These are phyloP conservation scores for Pollimyrus isidori DNA, from an alignment of 2,113 vertebrate genomes.

Conservation along the genomic window DNA sequence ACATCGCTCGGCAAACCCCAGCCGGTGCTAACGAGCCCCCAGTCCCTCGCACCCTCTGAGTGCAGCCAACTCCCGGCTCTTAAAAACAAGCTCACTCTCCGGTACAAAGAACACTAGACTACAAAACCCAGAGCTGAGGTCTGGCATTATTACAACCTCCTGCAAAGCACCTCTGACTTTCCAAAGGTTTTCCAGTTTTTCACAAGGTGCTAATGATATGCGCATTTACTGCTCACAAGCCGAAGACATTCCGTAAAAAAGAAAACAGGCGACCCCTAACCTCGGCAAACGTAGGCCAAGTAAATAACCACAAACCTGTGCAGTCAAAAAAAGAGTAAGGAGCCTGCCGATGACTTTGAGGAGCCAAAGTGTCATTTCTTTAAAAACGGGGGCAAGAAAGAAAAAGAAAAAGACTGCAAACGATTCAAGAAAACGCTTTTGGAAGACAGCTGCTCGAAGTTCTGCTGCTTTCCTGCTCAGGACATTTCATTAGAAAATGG, in stretches of 20 bases:
- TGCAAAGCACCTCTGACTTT: background rate
- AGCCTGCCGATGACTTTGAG: background rate
- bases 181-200: background rate
- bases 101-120: background rate
- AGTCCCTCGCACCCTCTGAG: background rate
- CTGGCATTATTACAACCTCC: background rate
- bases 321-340: background rate
- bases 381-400: background rate
- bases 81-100: background rate
- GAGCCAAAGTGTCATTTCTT: background rate
- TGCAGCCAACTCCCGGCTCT: background rate
- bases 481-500: slow-evolving; percentile 56
- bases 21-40: background rate
- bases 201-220: background rate
- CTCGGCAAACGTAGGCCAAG: background rate
- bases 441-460: slow-evolving; percentile 38
- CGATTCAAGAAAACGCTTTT: background rate
- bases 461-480: slow-evolving; percentile 51
- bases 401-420: background rate
- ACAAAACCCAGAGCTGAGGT: background rate
- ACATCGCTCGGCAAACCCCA: background rate
- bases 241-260: background rate
- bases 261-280: background rate
- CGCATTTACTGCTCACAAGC: background rate
- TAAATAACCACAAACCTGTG: slow-evolving; percentile 7